These are phyloP conservation scores for Macrochelys suwanniensis DNA, from an alignment of 2,797 vertebrate species.

Conservation along the genomic window DNA sequence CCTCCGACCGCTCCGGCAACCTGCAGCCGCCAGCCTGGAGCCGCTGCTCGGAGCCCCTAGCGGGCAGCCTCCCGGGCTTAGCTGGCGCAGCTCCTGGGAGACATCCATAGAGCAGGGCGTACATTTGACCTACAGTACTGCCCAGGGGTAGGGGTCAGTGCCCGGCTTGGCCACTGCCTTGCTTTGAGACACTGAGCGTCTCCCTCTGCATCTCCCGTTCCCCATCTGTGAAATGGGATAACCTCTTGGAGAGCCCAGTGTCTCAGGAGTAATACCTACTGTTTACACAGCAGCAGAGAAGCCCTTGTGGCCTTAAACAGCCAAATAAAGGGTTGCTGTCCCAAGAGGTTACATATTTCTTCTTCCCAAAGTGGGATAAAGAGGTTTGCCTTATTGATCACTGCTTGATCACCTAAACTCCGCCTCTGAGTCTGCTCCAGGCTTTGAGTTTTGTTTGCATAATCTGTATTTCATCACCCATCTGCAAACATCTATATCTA, in stretches of 20 bases:
- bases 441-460: background rate
- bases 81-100: background rate
- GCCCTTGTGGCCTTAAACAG: background rate
- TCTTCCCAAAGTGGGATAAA: background rate
- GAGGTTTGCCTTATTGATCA: background rate
- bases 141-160: background rate
- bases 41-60: too few relatives aligned
- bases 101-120: background rate
- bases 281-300: background rate
- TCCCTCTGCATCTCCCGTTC: background rate
- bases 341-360: background rate
- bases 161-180: too few relatives aligned
- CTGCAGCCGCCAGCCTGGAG: slow-evolving; percentile 46
- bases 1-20: slow-evolving; percentile 70
- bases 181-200: background rate
- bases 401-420: background rate
- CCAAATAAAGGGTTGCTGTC: background rate
- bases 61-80: too few relatives aligned
- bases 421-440: background rate
- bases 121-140: background rate
- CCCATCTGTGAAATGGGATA: background rate
- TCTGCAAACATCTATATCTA: background rate
- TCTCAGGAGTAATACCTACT: background rate
- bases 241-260: too few relatives aligned
- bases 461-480: background rate